phyloP scores from a whole-genome alignment of 2,888 invertebrate genomes.

The Microplitis deprimator region DNA sequence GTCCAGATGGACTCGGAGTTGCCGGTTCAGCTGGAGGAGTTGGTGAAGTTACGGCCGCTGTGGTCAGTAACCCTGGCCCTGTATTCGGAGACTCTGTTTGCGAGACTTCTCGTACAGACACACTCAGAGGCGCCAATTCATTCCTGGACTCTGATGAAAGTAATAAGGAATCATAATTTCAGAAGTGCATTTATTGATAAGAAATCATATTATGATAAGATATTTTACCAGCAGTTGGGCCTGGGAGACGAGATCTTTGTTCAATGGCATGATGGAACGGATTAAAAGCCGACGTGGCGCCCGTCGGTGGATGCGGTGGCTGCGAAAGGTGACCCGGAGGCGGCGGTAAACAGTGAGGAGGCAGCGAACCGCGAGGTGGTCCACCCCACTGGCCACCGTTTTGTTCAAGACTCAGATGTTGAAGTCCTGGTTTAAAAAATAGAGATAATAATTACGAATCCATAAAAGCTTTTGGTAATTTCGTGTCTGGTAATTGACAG shows the following conservation, averaged over 20 bases:
- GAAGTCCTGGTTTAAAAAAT: constrained; percentile 62
- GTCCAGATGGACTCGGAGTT: constrained; percentile 63
- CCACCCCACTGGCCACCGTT: constrained; percentile 68
- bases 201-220: not conserved
- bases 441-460: constrained; percentile 50
- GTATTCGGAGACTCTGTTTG: constrained; percentile 63
- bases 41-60: constrained; percentile 61
- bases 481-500: not conserved
- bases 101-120: constrained; percentile 66
- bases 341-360: constrained; percentile 69
- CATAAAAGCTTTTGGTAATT: not conserved
- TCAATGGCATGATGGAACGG: constrained; percentile 69
- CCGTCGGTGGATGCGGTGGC: constrained; percentile 61
- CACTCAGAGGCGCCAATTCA: constrained; percentile 67
- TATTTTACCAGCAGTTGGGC: constrained; percentile 57
- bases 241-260: constrained; percentile 67
- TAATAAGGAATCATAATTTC: not conserved
- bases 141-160: constrained; percentile 60
- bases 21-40: constrained; percentile 64
- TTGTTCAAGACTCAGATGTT: constrained; percentile 68
- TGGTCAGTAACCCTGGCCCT: constrained; percentile 67
- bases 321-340: constrained; percentile 66
- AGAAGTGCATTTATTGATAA: not conserved
- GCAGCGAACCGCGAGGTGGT: constrained; percentile 64
- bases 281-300: constrained; percentile 66